A percentile compares a stretch with the other conserved stretches of the same genome.
Evolutionary conservation across 2,888 invertebrate species (phyloP).

Genomic region (Cephus rjabovi): DNA sequence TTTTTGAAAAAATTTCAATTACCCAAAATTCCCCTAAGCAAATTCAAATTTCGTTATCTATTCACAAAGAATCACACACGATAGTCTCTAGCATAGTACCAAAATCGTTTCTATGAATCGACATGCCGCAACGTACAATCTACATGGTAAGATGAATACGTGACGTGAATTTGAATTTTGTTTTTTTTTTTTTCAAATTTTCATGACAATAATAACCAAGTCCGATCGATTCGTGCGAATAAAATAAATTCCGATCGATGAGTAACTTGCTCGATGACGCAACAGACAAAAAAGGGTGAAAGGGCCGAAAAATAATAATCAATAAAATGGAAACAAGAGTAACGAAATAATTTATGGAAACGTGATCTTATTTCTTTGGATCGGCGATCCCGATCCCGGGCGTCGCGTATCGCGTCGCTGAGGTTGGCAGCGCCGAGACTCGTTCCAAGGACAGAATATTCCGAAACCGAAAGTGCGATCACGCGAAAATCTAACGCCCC

Average conservation of each 20-base stretch:
- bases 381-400: background rate
- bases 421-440: constrained; percentile 35
- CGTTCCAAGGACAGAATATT: constrained; percentile 62
- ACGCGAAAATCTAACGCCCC: constrained; percentile 67
- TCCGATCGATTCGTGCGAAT: background rate
- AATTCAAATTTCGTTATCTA: background rate
- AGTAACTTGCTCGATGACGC: no score
- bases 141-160: no score
- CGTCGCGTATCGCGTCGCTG: constrained; percentile 1
- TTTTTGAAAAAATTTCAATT: background rate
- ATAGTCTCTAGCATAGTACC: background rate
- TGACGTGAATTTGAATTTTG: no score
- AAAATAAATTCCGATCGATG: background rate
- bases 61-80: background rate
- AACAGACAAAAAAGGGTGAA: no score
- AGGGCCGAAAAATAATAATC: no score
- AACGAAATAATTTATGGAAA: background rate
- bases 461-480: constrained; percentile 68
- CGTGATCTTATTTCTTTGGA: constrained; percentile 1
- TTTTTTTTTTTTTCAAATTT: background rate
- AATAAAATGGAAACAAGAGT: background rate
- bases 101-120: background rate
- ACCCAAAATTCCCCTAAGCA: background rate
- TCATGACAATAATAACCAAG: no score
- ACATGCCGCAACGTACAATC: background rate